These are phyloP conservation scores for Petrolisthes cinctipes DNA, from an alignment of 2,888 invertebrate genomes.

Conservation along the genomic window DNA sequence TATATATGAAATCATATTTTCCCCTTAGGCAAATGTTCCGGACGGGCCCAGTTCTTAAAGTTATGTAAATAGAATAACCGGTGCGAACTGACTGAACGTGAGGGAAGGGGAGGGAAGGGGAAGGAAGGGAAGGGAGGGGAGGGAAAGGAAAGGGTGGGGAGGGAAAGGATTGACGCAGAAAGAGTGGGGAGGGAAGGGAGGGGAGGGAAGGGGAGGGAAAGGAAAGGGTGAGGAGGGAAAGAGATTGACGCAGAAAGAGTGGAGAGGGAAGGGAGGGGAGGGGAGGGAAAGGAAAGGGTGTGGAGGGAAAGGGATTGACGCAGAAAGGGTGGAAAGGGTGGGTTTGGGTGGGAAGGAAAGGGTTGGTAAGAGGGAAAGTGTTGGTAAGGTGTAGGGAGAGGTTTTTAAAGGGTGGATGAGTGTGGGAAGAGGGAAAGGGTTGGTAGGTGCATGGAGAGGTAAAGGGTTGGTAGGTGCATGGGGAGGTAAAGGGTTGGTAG, in stretches of 20 bases:
- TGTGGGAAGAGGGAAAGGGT: neutral
- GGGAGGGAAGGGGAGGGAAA: neutral
- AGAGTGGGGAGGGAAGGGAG: neutral
- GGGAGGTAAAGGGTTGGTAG: too few relatives aligned
- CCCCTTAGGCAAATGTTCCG: neutral
- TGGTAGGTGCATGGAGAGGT: neutral
- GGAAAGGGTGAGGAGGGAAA: neutral
- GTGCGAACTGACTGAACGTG: neutral
- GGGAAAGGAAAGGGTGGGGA: neutral
- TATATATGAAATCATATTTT: neutral
- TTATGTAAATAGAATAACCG: neutral
- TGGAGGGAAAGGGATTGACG: neutral
- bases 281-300: conserved; percentile 14
- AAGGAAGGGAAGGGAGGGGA: neutral
- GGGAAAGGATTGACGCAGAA: neutral
- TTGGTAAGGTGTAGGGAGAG: neutral
- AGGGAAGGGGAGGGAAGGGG: neutral
- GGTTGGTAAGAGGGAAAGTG: neutral
- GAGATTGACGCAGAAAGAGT: neutral
- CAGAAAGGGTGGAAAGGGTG: neutral
- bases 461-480: too few relatives aligned
- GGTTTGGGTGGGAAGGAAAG: conserved; percentile 29
- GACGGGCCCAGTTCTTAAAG: neutral
- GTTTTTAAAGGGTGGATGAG: neutral
- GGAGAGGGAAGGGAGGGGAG: neutral